Evolutionary conservation across 2,113 vertebrate genomes (phyloP), one percentile per base, ranked within the genome.

Genomic region (Ornithorhynchus anatinus): DNA sequence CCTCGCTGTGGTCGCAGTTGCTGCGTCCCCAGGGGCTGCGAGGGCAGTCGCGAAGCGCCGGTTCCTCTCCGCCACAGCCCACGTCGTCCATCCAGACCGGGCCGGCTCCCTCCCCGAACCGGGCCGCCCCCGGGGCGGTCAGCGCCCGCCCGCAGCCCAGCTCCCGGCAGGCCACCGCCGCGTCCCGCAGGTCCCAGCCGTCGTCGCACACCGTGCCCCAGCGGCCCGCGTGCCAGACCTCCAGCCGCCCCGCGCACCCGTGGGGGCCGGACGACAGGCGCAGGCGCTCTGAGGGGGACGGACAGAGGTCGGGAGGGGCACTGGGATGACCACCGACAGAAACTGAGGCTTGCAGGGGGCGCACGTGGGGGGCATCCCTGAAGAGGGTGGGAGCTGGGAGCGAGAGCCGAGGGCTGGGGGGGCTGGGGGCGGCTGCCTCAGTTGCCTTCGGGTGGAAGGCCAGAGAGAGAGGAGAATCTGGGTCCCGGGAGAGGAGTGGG

Each of bases 1-100:
- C 90, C 54, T 91, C 90, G 0, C 56, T 82, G 70, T 91, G 90
- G 61, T 88, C 87, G 15, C 90, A 91, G 67, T 91, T 89, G 45
- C 89, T 90, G 10, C 77, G 70, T 6, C 85, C 88, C 86, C 69
- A 72, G 8, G 86, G 83, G 10, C 84, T 81, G 5, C 85, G 72
- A 0, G 19, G 81, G 68, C 88, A 89, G 60, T 33, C 64, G 5
- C 78, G 56, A 25, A 92, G 73, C 6, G 71, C 32, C n/a, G 71
- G 71, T 47, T 91, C 90, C 2, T 54, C 53, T 5, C 89, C 85
- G 1, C 59, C 69, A 3, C 79, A 81, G 2, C 86, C 84, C 53
- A 91, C 85, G 0, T 91, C 84, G 0, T 90, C 83, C 72, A 80
- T 79, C 82, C 84, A 88, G 57, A 91, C 87, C 0, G 89, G 85